Conservation (phyloP, 1,140 invertebrate genomes). For the Drosophila albomicans region DNA sequence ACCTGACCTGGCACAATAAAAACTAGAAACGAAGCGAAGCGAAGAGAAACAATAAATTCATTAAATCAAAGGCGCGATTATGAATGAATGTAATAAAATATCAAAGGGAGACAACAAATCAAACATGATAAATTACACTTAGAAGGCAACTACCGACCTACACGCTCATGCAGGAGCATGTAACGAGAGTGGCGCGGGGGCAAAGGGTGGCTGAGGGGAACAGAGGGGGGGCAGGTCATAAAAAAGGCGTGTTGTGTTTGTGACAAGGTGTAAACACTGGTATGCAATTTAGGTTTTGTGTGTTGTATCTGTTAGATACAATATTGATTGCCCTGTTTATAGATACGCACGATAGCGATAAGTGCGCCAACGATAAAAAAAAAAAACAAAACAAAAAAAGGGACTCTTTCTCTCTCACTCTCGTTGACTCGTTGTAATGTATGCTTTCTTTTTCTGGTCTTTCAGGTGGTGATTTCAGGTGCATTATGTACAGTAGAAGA, state of each 20-base stretch:
- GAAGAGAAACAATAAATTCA: slow-evolving; percentile 66
- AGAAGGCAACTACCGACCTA: slow-evolving; percentile 48
- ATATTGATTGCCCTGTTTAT: slow-evolving; percentile 67
- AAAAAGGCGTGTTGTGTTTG: slow-evolving; percentile 32
- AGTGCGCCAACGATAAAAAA: slow-evolving; percentile 12
- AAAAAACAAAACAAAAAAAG: background rate
- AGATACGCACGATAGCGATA: slow-evolving; percentile 53
- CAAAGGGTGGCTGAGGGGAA: background rate
- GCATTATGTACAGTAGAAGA: slow-evolving; percentile 85
- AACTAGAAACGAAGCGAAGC: background rate
- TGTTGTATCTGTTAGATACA: slow-evolving; percentile 73
- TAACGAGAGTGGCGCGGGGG: background rate
- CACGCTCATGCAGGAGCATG: slow-evolving; percentile 8
- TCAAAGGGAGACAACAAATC: slow-evolving; percentile 69
- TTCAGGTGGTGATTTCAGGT: slow-evolving; percentile 85
- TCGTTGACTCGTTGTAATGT: background rate
- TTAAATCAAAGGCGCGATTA: slow-evolving; percentile 73
- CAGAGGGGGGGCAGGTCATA: background rate
- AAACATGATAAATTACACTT: slow-evolving; percentile 77
- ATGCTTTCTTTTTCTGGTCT: slow-evolving; percentile 19
- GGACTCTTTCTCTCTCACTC: background rate
- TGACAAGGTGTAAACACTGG: slow-evolving; percentile 78
- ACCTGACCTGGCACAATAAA: slow-evolving; percentile 76
- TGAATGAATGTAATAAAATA: slow-evolving; percentile 82
- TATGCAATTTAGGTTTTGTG: slow-evolving; percentile 76